Conservation (phyloP, 2,888 invertebrate genomes). For the Baccha elongata region DNA sequence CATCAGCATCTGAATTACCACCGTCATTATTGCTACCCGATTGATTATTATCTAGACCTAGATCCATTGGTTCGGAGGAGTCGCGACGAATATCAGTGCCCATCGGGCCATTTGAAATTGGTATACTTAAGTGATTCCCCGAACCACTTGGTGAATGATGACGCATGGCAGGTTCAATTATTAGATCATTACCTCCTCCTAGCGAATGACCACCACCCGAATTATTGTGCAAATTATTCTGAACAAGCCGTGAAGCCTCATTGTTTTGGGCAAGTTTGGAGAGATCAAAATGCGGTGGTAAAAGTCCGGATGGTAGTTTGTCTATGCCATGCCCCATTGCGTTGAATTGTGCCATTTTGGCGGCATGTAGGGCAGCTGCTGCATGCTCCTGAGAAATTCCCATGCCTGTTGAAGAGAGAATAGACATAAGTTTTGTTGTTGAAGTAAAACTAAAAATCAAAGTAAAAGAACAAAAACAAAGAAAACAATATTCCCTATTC, state of each 20-base stretch:
- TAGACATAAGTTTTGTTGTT: no score
- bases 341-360: constrained; percentile 90
- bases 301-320: constrained; percentile 83
- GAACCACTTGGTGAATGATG: constrained; percentile 76
- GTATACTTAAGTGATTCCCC: constrained; percentile 61
- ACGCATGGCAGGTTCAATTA: constrained; percentile 80
- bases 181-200: constrained; percentile 75
- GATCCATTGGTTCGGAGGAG: constrained; percentile 81
- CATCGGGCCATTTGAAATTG: constrained; percentile 58
- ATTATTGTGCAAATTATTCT: constrained; percentile 58
- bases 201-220: constrained; percentile 72
- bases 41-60: constrained; percentile 80
- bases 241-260: constrained; percentile 53
- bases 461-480: constrained; percentile 4
- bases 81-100: constrained; percentile 79
- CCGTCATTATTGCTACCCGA: constrained; percentile 80
- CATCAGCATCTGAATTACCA: constrained; percentile 80
- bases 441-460: no score
- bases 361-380: constrained; percentile 90
- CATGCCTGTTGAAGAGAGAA: constrained; percentile 80
- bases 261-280: constrained; percentile 78
- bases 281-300: constrained; percentile 81
- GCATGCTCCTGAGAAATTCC: constrained; percentile 87
- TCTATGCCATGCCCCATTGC: constrained; percentile 85
- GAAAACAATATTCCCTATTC: no score